Evolutionary conservation across 2,888 invertebrate genomes (phyloP).

Genomic region (Brachycybe producta): DNA sequence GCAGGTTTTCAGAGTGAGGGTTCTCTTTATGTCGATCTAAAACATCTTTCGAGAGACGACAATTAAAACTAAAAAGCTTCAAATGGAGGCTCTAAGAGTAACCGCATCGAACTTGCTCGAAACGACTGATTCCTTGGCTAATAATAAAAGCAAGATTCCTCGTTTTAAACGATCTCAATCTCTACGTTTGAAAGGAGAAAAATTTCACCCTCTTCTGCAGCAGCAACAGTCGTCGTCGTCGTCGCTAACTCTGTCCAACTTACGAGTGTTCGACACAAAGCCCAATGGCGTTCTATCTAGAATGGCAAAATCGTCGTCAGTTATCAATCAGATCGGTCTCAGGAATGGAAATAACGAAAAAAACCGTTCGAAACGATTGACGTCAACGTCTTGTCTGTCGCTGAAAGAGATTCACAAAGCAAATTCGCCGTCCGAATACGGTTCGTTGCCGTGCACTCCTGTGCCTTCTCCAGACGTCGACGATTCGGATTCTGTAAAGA

Average conservation of each 20-base stretch:
- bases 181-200: slow-evolving; percentile 14
- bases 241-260: neutral
- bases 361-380: neutral
- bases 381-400: neutral
- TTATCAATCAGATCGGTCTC: neutral
- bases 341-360: too few relatives aligned
- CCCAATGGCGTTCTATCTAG: neutral
- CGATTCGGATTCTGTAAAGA: slow-evolving; percentile 21
- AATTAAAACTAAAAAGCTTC: too few relatives aligned
- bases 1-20: too few relatives aligned
- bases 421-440: slow-evolving; percentile 7
- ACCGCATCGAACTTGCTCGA: too few relatives aligned
- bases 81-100: too few relatives aligned
- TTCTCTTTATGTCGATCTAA: too few relatives aligned
- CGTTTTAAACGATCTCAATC: slow-evolving; percentile 13
- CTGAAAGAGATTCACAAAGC: neutral
- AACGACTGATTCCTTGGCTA: too few relatives aligned
- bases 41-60: too few relatives aligned
- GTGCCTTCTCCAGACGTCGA: slow-evolving; percentile 10
- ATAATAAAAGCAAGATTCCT: slow-evolving; percentile 15
- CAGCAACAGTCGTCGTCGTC: neutral
- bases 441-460: slow-evolving; percentile 8
- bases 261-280: neutral
- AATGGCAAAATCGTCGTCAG: neutral
- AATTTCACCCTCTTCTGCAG: neutral